A percentile compares a stretch with the other conserved stretches of the same genome.
These are phyloP conservation scores for Serinus canaria DNA, from an alignment of 2,113 vertebrate species.

Conservation along the genomic window DNA sequence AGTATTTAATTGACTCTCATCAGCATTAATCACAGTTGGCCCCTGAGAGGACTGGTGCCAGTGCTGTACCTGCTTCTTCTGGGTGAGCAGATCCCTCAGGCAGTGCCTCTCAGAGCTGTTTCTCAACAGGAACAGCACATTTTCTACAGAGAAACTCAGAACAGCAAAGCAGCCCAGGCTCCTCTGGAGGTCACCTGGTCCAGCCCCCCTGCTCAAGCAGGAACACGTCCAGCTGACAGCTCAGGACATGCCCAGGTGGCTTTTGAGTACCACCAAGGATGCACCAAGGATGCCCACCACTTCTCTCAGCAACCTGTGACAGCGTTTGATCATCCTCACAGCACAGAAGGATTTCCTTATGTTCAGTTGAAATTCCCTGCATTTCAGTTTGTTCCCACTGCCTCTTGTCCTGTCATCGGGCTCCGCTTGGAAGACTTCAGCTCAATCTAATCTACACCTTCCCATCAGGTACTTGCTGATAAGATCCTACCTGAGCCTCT, in stretches of 20 bases:
- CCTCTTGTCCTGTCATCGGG: not conserved
- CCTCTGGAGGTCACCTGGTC: not conserved
- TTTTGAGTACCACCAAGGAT: not conserved
- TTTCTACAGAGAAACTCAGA: not conserved
- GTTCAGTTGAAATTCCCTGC: not conserved
- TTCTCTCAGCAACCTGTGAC: not conserved
- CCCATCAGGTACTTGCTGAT: not conserved
- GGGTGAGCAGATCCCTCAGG: not conserved
- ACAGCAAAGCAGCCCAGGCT: not conserved
- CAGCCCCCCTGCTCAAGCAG: not conserved
- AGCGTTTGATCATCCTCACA: not conserved
- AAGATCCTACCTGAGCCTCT: not conserved
- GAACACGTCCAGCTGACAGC: not conserved
- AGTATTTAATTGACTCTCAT: not conserved
- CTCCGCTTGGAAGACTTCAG: not conserved
- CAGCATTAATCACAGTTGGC: not conserved
- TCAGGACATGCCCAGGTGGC: not conserved
- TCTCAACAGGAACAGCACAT: not conserved
- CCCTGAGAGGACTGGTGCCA: not conserved
- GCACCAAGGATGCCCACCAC: not conserved
- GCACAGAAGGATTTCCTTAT: not conserved
- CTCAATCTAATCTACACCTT: not conserved
- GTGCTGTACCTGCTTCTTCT: not conserved
- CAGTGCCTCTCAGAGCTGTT: not conserved
- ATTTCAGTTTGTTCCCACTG: not conserved